A percentile compares a stretch with the other conserved stretches of the same genome.
phyloP scores from a whole-genome alignment of 1,140 invertebrate genomes.

The Scaptomyza hsui region DNA sequence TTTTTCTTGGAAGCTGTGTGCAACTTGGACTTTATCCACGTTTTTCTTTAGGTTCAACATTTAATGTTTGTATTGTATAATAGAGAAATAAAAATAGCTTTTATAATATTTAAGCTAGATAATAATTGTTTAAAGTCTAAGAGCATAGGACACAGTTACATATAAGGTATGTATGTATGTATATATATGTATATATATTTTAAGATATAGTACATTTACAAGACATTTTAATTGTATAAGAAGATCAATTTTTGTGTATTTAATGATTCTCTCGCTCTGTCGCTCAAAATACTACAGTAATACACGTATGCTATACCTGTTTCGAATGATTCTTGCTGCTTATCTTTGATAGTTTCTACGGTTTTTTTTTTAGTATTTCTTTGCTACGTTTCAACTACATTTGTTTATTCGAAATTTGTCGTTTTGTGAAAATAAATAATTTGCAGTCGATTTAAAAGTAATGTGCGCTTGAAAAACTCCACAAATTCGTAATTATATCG shows the following conservation, averaged over 20 bases:
- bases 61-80: constrained; percentile 42
- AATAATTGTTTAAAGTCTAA: constrained; percentile 37
- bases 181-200: constrained; percentile 31
- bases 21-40: constrained; percentile 26
- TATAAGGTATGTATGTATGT: constrained; percentile 25
- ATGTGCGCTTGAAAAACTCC: constrained; percentile 62
- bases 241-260: constrained; percentile 18
- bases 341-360: constrained; percentile 43
- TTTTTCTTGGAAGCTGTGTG: constrained; percentile 39
- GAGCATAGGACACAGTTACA: constrained; percentile 49
- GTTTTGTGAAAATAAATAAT: constrained; percentile 23
- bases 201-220: constrained; percentile 75
- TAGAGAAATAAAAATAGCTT: constrained; percentile 29
- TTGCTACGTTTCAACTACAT: constrained; percentile 23
- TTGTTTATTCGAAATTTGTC: constrained; percentile 11
- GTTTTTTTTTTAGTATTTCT: neutral
- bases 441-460: constrained; percentile 34
- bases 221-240: constrained; percentile 36
- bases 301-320: constrained; percentile 55
- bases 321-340: constrained; percentile 32
- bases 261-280: constrained; percentile 41
- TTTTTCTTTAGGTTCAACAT: constrained; percentile 37
- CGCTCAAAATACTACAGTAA: constrained; percentile 39
- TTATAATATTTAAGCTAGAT: constrained; percentile 35
- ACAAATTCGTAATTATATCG: constrained; percentile 18